These are phyloP conservation scores for Ptilodon capucinus DNA, from an alignment of 2,888 invertebrate species.

Conservation along the genomic window DNA sequence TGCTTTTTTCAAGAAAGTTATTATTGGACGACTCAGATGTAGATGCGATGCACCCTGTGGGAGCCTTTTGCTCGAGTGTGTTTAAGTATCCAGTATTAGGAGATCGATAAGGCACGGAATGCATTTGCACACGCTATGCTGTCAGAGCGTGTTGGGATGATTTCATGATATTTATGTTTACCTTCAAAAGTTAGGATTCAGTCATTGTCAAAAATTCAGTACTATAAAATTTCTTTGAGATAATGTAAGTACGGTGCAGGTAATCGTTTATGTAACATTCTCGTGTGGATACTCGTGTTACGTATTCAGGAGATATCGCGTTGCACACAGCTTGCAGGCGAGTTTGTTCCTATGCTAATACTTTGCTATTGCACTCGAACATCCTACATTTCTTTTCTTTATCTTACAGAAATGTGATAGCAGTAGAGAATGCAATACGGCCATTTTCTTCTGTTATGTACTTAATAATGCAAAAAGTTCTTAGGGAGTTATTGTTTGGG, in stretches of 20 bases:
- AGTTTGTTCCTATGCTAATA: constrained; percentile 67
- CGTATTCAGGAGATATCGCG: constrained; percentile 63
- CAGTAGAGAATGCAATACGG: too few species aligned
- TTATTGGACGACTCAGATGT: background rate
- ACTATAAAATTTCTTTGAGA: too few species aligned
- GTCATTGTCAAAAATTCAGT: too few species aligned
- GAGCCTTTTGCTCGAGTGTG: background rate
- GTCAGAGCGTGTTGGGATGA: too few species aligned
- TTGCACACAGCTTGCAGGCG: constrained; percentile 36
- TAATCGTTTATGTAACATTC: too few species aligned
- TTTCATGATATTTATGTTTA: background rate
- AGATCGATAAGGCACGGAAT: background rate
- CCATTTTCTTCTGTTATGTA: too few species aligned
- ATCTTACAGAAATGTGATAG: too few species aligned
- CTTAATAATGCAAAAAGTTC: too few species aligned
- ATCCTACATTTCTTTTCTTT: constrained; percentile 7
- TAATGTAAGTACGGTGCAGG: too few species aligned
- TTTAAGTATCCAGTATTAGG: background rate
- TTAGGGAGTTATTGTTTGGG: too few species aligned
- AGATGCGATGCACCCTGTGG: background rate
- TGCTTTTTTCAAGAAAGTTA: background rate
- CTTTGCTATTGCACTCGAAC: constrained; percentile 58
- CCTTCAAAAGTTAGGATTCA: too few species aligned
- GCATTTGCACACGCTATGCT: background rate
- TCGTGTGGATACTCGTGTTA: constrained; percentile 42